Percentiles rank a stretch among this genome's conserved stretches.
Evolutionary conservation across 1,140 invertebrate genomes (phyloP).

Genomic region (Ceratitis capitata): DNA sequence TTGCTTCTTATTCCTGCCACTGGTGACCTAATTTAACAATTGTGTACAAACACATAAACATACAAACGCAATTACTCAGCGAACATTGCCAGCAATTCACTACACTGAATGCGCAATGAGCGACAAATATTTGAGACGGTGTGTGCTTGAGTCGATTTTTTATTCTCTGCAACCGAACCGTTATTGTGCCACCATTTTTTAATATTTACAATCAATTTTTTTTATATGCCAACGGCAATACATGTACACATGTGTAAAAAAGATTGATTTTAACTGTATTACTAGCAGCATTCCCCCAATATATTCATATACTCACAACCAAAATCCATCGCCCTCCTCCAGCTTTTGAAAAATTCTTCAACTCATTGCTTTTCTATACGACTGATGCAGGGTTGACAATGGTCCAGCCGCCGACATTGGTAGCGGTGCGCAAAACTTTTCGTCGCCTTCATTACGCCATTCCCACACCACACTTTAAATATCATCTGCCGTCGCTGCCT

Average conservation of each 20-base stretch:
- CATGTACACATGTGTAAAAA: not conserved
- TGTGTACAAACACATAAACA: no score
- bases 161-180: not conserved
- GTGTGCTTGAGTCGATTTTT: not conserved
- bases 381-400: not conserved
- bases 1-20: no score
- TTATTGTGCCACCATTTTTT: not conserved
- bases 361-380: conserved; percentile 4
- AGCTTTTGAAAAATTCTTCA: not conserved
- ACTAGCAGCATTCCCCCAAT: not conserved
- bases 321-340: not conserved
- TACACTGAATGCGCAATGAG: not conserved
- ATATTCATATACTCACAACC: not conserved
- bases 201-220: not conserved
- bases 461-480: not conserved
- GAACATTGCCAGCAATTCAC: not conserved
- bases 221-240: not conserved
- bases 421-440: conserved; percentile 1
- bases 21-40: no score
- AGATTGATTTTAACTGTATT: no score
- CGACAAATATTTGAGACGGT: not conserved
- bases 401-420: not conserved
- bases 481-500: not conserved
- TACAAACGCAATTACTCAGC: not conserved
- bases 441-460: conserved; percentile 15